Base-by-base conservation (phyloP, 2,113 vertebrate species). In the Hippocampus guttulatus region DNA sequence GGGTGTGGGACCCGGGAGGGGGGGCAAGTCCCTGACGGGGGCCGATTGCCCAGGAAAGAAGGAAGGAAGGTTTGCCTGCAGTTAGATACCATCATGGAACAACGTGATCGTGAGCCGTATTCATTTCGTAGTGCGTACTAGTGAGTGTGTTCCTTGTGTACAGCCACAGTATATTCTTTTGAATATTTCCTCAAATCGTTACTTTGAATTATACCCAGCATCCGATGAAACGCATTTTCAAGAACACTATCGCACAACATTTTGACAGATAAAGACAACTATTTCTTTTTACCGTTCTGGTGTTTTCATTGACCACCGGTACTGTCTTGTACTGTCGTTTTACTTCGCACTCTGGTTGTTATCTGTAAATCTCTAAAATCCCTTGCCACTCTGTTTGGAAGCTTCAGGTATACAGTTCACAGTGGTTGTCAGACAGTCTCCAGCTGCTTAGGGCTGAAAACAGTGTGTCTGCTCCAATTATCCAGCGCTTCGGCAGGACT, bases 381-480 rank as follows among this genome's bases (percentile, higher is more conserved):
- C 82, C 69, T 66, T 20, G 47, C 67, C 40, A 67, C 68, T 84
- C 85, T 85, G 82, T 85, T 84, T 76, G 75, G 75, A 70, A 84
- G 74, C 80, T 84, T 72, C 83, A 88, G 87, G 84, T 82, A 73
- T 70, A 72, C 67, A 78, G 70, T 80, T 77, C 67, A 75, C 25
- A 55, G 70, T 68, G 76, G 78, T 66, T 67, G 67, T 74, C 81
- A 84, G 23, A 78, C 67, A 75, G 69, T 70, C 69, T 83, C 60
- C 73, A 72, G 84, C 75, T 58, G 79, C 71, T 77, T 27, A 14
- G 41, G 62, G 70, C 75, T 71, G 69, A 73, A 79, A 81, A 75
- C 76, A 75, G 64, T 80, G 71, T 65, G 64, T 68, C 84, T 81
- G 30, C 65, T 60, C 67, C 81, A 84, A 81, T 84, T 81, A 86